Evolutionary conservation across 2,888 invertebrate genomes (phyloP), one percentile per base, ranked within the genome.

Genomic region (Noctua janthina): DNA sequence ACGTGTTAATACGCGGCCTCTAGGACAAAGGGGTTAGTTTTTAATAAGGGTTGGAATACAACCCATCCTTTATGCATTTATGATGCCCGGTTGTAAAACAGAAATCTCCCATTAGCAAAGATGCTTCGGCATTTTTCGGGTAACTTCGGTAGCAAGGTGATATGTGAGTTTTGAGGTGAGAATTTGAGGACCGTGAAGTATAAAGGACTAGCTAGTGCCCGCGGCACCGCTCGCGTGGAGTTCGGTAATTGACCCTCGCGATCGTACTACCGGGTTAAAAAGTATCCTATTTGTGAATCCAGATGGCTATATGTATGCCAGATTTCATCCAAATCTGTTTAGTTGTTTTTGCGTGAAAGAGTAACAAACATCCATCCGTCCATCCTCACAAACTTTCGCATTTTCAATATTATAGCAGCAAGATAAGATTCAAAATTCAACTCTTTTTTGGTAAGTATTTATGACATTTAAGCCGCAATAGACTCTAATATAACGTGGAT

Each of bases 1-100:
- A 92, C 91, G 93, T 95, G 95, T 94, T 95, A 95, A 95, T 95
- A 92, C 90, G 92, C 92, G 93, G 93, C 79, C 88, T 86, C 82
- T 88, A 90, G 92, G 93, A 93, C 93, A 93, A 94, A 94, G 92
- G 93, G 94, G 90, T 88, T n/a, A 82, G 84, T 35, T 89, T 93
- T 93, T 91, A 90, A 81, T 84, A 67, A 83, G 90, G 90, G 85
- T 87, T 73, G 84, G 90, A 85, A 91, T 75, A 83, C 88, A 89
- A 84, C 81, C 89, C 91, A 90, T 89, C 88, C 89, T 94, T 94
- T 93, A 93, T 94, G 83, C 92, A 82, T 95, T 95, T 95, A 95
- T 94, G 93, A 93, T 92, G 92, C 90, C 88, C 89, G 92, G 90
- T 85, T 88, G 87, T 91, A 92, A 91, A 94, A 93, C 93, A 92